Conservation (phyloP, 2,888 invertebrate genomes). For the Pedicia rivosa region DNA sequence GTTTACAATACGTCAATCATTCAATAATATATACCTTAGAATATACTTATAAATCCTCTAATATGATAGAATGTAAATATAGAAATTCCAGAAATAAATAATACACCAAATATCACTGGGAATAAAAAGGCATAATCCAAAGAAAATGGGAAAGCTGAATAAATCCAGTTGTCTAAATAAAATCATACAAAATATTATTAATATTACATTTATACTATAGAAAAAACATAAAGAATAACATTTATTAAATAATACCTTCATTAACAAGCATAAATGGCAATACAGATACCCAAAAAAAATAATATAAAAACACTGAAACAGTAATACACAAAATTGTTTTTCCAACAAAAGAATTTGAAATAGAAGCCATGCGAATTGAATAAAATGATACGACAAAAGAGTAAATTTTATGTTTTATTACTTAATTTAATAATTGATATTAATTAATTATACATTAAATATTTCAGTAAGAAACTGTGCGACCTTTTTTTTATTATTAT, state of each 20-base stretch:
- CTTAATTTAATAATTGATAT: too few relatives aligned
- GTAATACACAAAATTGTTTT: conserved; percentile 38
- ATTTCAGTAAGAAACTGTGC: too few relatives aligned
- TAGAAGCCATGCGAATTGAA: conserved; percentile 39
- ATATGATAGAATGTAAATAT: conserved; percentile 43
- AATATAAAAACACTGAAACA: conserved; percentile 36
- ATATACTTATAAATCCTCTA: conserved; percentile 7
- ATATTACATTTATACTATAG: background rate
- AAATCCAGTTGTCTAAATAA: conserved; percentile 34
- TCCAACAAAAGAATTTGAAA: conserved; percentile 42
- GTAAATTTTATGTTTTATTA: too few relatives aligned
- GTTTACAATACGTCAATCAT: too few relatives aligned
- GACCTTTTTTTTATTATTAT: too few relatives aligned
- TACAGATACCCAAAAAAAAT: conserved; percentile 48
- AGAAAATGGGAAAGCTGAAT: conserved; percentile 35
- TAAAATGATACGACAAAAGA: too few relatives aligned
- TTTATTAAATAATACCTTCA: conserved; percentile 29
- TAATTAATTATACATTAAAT: too few relatives aligned
- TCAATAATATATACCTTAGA: too few relatives aligned
- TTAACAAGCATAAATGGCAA: conserved; percentile 49
- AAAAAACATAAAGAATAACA: background rate
- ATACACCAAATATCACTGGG: conserved; percentile 42
- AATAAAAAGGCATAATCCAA: conserved; percentile 40
- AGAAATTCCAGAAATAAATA: conserved; percentile 48
- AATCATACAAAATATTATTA: background rate